Evolutionary conservation across 2,113 vertebrate genomes (phyloP).

Genomic region (Hippocampus comes): DNA sequence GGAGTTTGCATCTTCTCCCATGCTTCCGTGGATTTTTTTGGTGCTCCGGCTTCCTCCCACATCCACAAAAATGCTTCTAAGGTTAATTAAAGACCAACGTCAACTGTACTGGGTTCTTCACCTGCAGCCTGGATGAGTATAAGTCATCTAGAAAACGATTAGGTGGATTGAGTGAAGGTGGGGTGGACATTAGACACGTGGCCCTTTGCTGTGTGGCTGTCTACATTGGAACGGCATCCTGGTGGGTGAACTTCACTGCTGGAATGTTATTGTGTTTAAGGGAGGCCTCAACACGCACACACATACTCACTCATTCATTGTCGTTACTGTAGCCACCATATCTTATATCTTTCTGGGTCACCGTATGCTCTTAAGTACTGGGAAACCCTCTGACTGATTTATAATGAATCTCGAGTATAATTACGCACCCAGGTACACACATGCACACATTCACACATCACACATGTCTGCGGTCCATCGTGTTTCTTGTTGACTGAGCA

Average conservation of each 20-base stretch:
- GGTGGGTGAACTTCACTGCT: conserved; percentile 31
- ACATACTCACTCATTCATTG: conserved; percentile 12
- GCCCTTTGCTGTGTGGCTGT: conserved; percentile 24
- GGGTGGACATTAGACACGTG: conserved; percentile 29
- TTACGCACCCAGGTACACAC: conserved; percentile 8
- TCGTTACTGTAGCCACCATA: conserved; percentile 56
- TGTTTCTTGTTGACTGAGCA: conserved; percentile 58
- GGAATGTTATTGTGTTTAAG: conserved; percentile 10
- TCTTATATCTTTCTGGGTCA: conserved; percentile 41
- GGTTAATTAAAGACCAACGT: not conserved
- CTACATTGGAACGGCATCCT: conserved; percentile 29
- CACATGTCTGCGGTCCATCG: conserved; percentile 28
- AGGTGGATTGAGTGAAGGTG: not conserved
- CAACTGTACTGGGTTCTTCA: not conserved
- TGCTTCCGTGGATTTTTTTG: not conserved
- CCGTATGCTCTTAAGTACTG: conserved; percentile 43
- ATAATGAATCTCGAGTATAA: conserved; percentile 45
- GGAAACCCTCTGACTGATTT: conserved; percentile 28
- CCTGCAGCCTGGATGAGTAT: not conserved
- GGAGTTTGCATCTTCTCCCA: no score
- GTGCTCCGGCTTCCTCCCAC: not conserved
- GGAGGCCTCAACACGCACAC: conserved; percentile 23
- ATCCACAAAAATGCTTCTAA: not conserved
- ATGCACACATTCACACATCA: conserved; percentile 6
- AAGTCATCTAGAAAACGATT: not conserved